Evolutionary conservation across 2,113 vertebrate genomes (phyloP).

Genomic region (Pollimyrus isidori): DNA sequence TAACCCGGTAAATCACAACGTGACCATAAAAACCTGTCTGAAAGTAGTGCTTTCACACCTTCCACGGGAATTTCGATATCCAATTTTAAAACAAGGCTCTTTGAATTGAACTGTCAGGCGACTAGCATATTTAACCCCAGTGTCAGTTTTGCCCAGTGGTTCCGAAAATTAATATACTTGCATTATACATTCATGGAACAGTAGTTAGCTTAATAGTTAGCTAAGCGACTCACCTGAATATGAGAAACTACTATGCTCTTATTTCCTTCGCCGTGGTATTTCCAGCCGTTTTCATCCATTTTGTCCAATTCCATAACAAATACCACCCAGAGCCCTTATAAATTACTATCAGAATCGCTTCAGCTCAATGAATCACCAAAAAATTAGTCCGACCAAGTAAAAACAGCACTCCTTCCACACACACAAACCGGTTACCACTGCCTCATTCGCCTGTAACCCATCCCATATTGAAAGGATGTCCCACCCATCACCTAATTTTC

Average conservation of each 20-base stretch:
- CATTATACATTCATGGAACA: background rate
- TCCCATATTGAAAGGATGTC: background rate
- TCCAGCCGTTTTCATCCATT: constrained; percentile 94
- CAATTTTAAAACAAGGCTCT: background rate
- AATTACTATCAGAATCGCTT: background rate
- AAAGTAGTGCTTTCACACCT: background rate
- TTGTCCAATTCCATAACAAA: constrained; percentile 82
- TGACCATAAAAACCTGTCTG: background rate
- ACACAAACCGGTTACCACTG: background rate
- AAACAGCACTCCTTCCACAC: background rate
- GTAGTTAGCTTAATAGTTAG: background rate
- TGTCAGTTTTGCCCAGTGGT: background rate
- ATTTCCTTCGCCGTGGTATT: constrained; percentile 93
- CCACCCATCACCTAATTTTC: background rate
- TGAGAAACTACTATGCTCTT: constrained; percentile 92
- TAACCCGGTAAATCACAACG: background rate
- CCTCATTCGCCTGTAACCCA: background rate
- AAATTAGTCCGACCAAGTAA: background rate
- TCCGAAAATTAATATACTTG: background rate
- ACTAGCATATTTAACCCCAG: background rate
- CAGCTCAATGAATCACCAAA: background rate
- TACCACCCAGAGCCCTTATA: background rate
- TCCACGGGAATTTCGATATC: background rate
- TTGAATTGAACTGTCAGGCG: background rate
- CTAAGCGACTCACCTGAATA: constrained; percentile 67